These are phyloP conservation scores for Ceratotherium simum DNA, from an alignment of 2,113 vertebrate genomes.

Conservation along the genomic window DNA sequence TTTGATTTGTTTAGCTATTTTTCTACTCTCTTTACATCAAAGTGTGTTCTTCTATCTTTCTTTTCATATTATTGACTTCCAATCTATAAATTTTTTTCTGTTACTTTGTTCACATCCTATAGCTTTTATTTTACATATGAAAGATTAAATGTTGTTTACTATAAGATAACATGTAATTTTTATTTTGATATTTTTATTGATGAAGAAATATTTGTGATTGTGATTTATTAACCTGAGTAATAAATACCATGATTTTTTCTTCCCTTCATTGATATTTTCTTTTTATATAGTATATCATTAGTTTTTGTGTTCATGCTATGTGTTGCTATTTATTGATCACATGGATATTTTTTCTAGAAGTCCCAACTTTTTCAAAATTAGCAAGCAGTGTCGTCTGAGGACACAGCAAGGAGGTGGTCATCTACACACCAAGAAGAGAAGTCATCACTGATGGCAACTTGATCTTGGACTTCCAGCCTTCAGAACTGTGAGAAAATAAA, in stretches of 20 bases:
- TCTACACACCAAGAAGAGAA: background rate
- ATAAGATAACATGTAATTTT: background rate
- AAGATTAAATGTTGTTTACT: background rate
- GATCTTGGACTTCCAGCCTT: background rate
- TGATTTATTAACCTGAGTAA: background rate
- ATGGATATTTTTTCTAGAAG: background rate
- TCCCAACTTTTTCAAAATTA: background rate
- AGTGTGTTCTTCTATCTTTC: background rate
- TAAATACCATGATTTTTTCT: background rate
- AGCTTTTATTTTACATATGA: background rate
- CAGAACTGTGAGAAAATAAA: background rate
- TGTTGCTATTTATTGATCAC: background rate
- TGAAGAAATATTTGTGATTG: background rate
- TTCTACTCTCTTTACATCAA: background rate
- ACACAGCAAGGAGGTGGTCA: background rate
- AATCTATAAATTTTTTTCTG: background rate
- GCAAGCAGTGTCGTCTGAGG: background rate
- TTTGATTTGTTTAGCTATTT: background rate
- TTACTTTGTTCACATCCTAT: background rate
- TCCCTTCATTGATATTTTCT: background rate
- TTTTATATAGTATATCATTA: background rate
- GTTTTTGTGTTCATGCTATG: background rate
- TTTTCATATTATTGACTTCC: background rate
- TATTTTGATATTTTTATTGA: background rate
- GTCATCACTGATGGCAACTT: background rate